Conservation (phyloP, 2,797 vertebrate species). For the Sternotherus odoratus region DNA sequence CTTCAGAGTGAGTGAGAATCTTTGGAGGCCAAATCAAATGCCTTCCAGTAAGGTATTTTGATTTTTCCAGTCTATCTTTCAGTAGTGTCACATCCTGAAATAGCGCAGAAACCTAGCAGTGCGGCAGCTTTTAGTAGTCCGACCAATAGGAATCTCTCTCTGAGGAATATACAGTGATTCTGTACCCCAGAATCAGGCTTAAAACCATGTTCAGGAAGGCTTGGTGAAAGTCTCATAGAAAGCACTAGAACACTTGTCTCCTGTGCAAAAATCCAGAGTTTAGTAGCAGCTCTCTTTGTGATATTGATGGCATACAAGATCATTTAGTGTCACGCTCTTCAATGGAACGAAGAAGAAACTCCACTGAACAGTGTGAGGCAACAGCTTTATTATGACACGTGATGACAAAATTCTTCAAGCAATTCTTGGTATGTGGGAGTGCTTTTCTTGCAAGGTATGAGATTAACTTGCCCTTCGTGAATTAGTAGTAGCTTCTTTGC, state of each 20-base stretch:
- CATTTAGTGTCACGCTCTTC: background rate
- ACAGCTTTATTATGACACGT: too few relatives aligned
- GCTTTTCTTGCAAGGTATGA: background rate
- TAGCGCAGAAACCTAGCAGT: background rate
- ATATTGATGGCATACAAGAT: background rate
- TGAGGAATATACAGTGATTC: background rate
- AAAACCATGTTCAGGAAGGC: background rate
- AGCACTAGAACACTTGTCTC: too few relatives aligned
- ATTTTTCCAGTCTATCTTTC: background rate
- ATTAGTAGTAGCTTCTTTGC: background rate
- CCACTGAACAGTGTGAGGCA: too few relatives aligned
- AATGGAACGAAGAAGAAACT: background rate
- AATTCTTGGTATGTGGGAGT: too few relatives aligned
- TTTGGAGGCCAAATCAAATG: background rate
- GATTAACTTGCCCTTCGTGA: background rate
- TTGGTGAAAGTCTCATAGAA: background rate
- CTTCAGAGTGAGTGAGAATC: background rate
- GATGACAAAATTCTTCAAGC: too few relatives aligned
- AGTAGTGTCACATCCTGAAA: background rate
- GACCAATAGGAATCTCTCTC: too few relatives aligned
- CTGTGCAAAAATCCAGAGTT: too few relatives aligned
- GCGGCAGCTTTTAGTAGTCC: background rate
- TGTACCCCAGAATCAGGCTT: background rate
- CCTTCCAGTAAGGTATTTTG: background rate
- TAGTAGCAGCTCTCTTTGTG: background rate